Evolutionary conservation across 1,140 invertebrate genomes (phyloP).

Genomic region (Cotesia vestalis): DNA sequence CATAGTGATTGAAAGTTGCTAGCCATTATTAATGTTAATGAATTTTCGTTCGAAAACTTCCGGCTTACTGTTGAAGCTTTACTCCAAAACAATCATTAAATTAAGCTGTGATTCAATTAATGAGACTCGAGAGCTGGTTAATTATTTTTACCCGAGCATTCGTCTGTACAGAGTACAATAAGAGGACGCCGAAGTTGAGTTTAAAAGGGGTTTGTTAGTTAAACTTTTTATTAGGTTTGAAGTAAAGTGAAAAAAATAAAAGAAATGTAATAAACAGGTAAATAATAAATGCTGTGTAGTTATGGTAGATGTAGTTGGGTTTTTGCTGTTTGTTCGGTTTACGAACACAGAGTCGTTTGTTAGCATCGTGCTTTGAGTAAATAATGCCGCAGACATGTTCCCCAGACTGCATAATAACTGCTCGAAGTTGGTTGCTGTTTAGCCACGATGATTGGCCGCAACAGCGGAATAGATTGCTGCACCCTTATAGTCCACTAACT

Average conservation of each 20-base stretch:
- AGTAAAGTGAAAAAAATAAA: too few species aligned
- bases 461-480: constrained; percentile 39
- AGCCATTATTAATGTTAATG: too few species aligned
- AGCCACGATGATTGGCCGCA: constrained; percentile 44
- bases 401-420: constrained; percentile 46
- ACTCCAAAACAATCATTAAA: too few species aligned
- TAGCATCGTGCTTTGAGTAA: constrained; percentile 27
- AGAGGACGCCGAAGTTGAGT: background rate
- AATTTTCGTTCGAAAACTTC: too few species aligned
- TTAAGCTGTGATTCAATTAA: too few species aligned
- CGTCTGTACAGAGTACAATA: background rate
- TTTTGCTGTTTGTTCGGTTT: constrained; percentile 12
- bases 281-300: background rate
- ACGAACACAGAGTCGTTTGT: constrained; percentile 8
- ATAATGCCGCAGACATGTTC: constrained; percentile 32
- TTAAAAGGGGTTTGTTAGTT: too few species aligned
- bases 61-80: too few species aligned
- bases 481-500: constrained; percentile 38
- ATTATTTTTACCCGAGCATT: too few species aligned
- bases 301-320: background rate
- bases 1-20: too few species aligned
- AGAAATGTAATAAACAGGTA: too few species aligned
- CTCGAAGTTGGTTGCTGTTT: constrained; percentile 42
- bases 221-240: too few species aligned
- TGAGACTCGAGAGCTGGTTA: too few species aligned